Conservation (phyloP, 2,888 invertebrate genomes). For the Protophormia terraenovae region DNA sequence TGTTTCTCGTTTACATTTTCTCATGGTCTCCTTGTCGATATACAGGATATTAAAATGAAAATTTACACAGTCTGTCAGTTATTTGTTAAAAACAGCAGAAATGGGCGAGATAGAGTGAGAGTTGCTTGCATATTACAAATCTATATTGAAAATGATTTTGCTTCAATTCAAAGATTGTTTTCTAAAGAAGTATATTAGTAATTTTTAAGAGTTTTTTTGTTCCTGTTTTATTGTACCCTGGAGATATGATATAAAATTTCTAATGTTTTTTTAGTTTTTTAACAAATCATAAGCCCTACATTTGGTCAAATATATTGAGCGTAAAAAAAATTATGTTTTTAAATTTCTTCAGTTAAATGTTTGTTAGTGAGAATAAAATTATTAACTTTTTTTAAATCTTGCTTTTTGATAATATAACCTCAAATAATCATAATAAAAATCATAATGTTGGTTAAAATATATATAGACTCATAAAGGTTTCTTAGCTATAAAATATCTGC, state of each 20-base stretch:
- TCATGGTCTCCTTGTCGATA: not conserved
- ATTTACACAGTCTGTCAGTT: not conserved
- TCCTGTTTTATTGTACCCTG: conserved; percentile 35
- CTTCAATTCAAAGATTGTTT: not conserved
- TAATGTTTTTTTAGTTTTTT: not conserved
- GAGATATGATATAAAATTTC: conserved; percentile 23
- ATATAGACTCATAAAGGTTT: not conserved
- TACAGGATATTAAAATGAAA: conserved; percentile 37
- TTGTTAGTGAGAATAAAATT: too few relatives aligned
- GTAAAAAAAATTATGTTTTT: too few relatives aligned
- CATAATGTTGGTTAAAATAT: not conserved
- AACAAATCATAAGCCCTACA: not conserved
- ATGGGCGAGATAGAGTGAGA: not conserved
- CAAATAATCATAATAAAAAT: not conserved
- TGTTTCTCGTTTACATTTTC: not conserved
- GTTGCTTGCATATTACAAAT: conserved; percentile 8
- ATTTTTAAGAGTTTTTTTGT: too few relatives aligned
- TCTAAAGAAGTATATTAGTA: not conserved
- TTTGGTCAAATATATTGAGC: too few relatives aligned
- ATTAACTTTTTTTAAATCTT: too few relatives aligned
- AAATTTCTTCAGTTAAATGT: too few relatives aligned
- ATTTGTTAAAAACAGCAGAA: conserved; percentile 1
- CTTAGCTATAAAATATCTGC: not conserved
- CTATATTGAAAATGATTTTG: not conserved
- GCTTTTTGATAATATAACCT: not conserved